A percentile compares a stretch with the other conserved stretches of the same genome.
These are phyloP conservation scores for Nymphicus hollandicus DNA, from an alignment of 2,113 vertebrate genomes.

Conservation along the genomic window DNA sequence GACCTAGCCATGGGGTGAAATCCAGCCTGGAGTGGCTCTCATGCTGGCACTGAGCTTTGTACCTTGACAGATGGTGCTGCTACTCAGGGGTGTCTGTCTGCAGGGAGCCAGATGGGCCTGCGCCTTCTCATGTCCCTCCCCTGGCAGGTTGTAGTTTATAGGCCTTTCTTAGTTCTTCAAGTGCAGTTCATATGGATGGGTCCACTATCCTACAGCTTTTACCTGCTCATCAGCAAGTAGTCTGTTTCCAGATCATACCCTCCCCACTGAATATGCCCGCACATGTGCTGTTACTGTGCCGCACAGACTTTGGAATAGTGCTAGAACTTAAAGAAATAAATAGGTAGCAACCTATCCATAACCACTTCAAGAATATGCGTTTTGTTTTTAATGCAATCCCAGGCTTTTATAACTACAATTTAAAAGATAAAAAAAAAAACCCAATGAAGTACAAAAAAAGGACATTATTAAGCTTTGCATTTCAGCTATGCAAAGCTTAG, in stretches of 20 bases:
- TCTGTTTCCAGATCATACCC: not conserved
- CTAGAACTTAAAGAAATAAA: not conserved
- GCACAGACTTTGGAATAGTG: not conserved
- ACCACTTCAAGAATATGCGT: rapidly evolving
- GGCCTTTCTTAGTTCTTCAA: not conserved
- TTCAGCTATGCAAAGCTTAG: not conserved
- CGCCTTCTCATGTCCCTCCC: not conserved
- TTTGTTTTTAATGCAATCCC: not conserved
- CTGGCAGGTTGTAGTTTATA: not conserved
- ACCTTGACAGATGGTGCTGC: rapidly evolving
- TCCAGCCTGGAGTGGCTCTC: rapidly evolving
- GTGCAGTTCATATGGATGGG: not conserved
- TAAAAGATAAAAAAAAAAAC: not conserved
- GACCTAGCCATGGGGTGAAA: not conserved
- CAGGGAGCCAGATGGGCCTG: rapidly evolving
- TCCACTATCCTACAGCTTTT: not conserved
- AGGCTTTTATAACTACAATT: not conserved
- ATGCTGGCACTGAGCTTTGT: not conserved
- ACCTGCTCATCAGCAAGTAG: not conserved
- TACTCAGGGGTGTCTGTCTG: rapidly evolving
- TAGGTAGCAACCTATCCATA: not conserved
- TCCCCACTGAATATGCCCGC: not conserved
- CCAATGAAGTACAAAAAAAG: not conserved
- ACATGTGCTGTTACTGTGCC: rapidly evolving
- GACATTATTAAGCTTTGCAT: not conserved